Base-by-base conservation (phyloP, 1,140 invertebrate genomes). In the Drosophila arizonae region DNA sequence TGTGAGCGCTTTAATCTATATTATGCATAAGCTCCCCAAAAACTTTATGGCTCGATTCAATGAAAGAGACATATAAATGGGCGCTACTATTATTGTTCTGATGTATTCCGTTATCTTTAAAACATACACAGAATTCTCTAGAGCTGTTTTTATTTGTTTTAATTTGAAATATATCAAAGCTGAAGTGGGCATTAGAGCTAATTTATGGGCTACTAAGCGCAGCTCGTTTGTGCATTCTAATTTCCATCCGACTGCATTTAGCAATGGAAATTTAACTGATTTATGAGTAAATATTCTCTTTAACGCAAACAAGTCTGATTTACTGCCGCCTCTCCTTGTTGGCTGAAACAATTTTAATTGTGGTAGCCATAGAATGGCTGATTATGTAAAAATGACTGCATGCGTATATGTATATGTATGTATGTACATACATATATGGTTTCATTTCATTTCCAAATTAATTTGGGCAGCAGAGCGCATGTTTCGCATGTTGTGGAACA, bases 381-480 rank as follows among this genome's bases (percentile, higher is more conserved):
- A 62, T 60, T 17, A 60, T 45, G 26, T 17, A 28, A 43, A 10
- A 26, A 28, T 11, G 36, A 39, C 6, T 11, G 45, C 50, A 15
- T 58, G 50, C 50, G 2, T 15, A 13, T 1, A 30, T 30, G 4
- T 30, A 6, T 6, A 10, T 6, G 8, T 10, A 81, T 79, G 30
- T 79, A 57, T 62, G 62, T 77, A 39, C 52, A 28, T 56, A 39
- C 55, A 21, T 57, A 55, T 56, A 5, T 5, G 41, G 1, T 5
- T 45, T n/a, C 69, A 61, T 73, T 68, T 76, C 30, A 69, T 81
- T 74, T 60, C 43, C 61, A 60, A 81, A 81, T 77, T 81, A 77
- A 81, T 74, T 77, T 54, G 81, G 55, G 79, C 77, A 68, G 57
- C 72, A 67, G 57, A 43, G 17, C 60, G 73, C 63, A 65, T 69